Conservation (phyloP, 2,797 vertebrate species). For the Lagocephalus sceleratus region DNA sequence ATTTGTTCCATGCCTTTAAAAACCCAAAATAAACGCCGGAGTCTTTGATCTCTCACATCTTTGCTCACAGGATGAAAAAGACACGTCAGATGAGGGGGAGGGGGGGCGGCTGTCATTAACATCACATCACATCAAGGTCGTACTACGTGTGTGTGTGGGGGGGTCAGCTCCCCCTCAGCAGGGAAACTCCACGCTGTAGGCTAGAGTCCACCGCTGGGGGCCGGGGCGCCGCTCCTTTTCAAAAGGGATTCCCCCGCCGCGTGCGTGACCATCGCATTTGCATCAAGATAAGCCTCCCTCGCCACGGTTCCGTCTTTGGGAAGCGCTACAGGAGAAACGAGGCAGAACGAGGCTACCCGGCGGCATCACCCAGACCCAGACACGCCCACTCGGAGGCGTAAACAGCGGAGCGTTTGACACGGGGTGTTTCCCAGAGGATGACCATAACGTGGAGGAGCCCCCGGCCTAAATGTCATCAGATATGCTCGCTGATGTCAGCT, state of each 20-base stretch:
- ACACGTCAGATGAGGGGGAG: not conserved
- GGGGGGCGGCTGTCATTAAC: not conserved
- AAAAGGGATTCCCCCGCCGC: slow-evolving; percentile 54
- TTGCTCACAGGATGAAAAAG: not conserved
- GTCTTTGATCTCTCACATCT: slow-evolving; percentile 1
- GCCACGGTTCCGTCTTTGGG: slow-evolving; percentile 37
- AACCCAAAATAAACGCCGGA: slow-evolving; percentile 19
- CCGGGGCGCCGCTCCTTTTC: slow-evolving; percentile 24
- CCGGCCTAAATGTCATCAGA: slow-evolving; percentile 50
- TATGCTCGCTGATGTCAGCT: slow-evolving; percentile 14
- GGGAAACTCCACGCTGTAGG: slow-evolving; percentile 71
- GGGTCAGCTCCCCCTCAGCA: slow-evolving; percentile 1
- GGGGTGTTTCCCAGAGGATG: slow-evolving; percentile 31
- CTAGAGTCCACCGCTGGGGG: slow-evolving; percentile 49
- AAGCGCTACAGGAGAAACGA: slow-evolving; percentile 54
- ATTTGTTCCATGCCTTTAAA: slow-evolving; percentile 16
- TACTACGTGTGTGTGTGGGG: slow-evolving; percentile 18
- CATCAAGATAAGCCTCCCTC: slow-evolving; percentile 45
- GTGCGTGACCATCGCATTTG: slow-evolving; percentile 26
- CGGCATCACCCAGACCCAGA: slow-evolving; percentile 36
- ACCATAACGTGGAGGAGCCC: not conserved
- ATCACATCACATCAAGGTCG: slow-evolving; percentile 4
- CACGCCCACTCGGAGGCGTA: too few relatives aligned
- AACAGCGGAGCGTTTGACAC: slow-evolving; percentile 38
- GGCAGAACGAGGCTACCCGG: not conserved